phyloP scores from a whole-genome alignment of 2,888 invertebrate genomes.

The Mythimna lalbum region DNA sequence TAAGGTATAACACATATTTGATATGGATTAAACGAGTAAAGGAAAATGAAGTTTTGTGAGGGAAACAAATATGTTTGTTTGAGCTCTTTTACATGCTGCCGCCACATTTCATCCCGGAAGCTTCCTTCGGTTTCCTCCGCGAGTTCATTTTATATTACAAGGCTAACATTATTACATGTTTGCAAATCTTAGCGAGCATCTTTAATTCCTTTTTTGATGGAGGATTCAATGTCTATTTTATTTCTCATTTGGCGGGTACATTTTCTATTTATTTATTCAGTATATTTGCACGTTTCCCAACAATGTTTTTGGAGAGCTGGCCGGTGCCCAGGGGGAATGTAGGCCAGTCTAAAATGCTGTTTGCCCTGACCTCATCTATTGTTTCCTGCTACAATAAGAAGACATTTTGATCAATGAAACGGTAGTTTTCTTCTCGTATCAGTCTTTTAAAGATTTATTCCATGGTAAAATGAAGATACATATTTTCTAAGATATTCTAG shows the following conservation, averaged over 20 bases:
- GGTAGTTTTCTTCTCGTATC: conserved; percentile 23
- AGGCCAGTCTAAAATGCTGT: conserved; percentile 59
- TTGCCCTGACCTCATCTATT: conserved; percentile 55
- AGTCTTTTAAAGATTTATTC: not conserved
- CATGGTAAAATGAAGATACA: not conserved
- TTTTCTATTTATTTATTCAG: conserved; percentile 50
- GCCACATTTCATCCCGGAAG: conserved; percentile 63
- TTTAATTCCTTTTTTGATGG: conserved; percentile 40
- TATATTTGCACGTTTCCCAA: conserved; percentile 41
- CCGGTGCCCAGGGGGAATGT: conserved; percentile 45
- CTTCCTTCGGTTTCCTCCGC: conserved; percentile 61
- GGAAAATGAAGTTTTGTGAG: conserved; percentile 71
- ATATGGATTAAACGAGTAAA: conserved; percentile 73
- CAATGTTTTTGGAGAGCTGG: conserved; percentile 50
- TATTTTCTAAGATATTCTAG: not conserved
- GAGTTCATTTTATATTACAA: conserved; percentile 63
- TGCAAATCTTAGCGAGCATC: conserved; percentile 39
- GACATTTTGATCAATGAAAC: conserved; percentile 53
- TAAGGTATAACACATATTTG: conserved; percentile 61
- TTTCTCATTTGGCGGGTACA: conserved; percentile 26
- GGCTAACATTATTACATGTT: conserved; percentile 50
- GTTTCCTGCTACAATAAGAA: conserved; percentile 53
- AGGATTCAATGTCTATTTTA: conserved; percentile 20
- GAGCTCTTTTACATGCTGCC: conserved; percentile 69
- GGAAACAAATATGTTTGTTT: conserved; percentile 66